These are phyloP conservation scores for Merodon equestris DNA, from an alignment of 2,888 invertebrate species.

Conservation along the genomic window DNA sequence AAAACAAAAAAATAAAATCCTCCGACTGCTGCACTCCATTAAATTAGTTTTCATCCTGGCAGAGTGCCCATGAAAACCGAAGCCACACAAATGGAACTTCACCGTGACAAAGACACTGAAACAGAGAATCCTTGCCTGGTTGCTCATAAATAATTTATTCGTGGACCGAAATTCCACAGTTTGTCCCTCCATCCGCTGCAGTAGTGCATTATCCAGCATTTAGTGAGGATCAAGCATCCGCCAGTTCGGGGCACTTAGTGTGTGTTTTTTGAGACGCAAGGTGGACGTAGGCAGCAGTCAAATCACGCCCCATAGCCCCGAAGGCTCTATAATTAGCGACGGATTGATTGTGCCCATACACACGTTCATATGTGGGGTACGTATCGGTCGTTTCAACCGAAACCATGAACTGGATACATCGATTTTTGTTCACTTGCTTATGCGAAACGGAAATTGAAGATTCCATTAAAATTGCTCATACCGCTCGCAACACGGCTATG, in stretches of 20 bases:
- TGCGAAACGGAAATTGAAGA: conserved; percentile 66
- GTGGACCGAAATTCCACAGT: conserved; percentile 13
- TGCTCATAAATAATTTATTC: conserved; percentile 1
- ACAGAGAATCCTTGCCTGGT: background rate
- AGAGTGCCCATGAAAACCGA: conserved; percentile 51
- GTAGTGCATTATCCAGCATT: no score
- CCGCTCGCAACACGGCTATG: no score
- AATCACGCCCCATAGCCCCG: conserved; percentile 52
- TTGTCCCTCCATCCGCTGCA: conserved; percentile 35
- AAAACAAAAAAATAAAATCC: conserved; percentile 31
- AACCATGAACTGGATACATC: conserved; percentile 14
- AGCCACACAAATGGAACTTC: background rate
- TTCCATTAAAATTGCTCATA: conserved; percentile 68
- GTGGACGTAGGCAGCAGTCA: conserved; percentile 25
- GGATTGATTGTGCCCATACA: conserved; percentile 57
- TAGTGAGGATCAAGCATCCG: conserved; percentile 16
- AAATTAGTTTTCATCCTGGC: conserved; percentile 59
- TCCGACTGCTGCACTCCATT: conserved; percentile 44
- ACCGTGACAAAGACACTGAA: conserved; percentile 23
- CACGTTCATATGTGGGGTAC: conserved; percentile 48
- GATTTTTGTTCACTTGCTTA: background rate
- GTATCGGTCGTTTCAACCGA: conserved; percentile 12
- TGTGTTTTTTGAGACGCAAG: conserved; percentile 33
- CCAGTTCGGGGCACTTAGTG: conserved; percentile 53
- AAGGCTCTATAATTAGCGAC: conserved; percentile 66